These are phyloP conservation scores for Pteromalus puparum DNA, from an alignment of 1,140 invertebrate genomes.

Conservation along the genomic window DNA sequence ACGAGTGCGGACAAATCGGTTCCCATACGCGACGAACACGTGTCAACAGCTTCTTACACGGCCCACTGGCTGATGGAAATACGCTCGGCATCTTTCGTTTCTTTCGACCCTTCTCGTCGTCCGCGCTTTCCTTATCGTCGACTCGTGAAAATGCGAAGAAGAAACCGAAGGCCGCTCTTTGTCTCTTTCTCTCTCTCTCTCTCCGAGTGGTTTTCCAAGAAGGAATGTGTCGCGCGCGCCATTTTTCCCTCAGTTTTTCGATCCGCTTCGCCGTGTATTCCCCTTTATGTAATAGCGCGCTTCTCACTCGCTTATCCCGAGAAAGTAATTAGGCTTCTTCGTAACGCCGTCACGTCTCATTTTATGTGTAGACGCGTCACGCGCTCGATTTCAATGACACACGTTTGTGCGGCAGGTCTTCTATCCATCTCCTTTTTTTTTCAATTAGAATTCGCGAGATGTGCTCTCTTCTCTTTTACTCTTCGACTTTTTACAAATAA, in stretches of 20 bases:
- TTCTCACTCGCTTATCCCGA: neutral
- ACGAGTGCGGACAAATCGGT: neutral
- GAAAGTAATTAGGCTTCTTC: slow-evolving; percentile 5
- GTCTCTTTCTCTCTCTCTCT: slow-evolving; percentile 1
- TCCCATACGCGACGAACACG: neutral
- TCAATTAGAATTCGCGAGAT: no score
- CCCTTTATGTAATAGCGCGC: neutral
- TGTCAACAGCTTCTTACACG: neutral
- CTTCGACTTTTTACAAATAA: no score
- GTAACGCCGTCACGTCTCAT: neutral
- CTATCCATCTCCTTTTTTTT: no score
- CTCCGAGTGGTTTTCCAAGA: slow-evolving; percentile 28
- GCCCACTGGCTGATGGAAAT: neutral
- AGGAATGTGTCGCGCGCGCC: neutral
- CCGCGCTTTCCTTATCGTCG: slow-evolving; percentile 14
- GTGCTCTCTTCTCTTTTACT: no score
- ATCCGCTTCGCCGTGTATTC: neutral
- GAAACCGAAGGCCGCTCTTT: slow-evolving; percentile 41
- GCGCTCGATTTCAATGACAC: neutral
- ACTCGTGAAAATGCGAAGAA: slow-evolving; percentile 36
- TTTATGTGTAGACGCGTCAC: neutral
- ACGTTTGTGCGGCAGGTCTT: neutral
- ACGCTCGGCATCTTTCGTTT: no score
- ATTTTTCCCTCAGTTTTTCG: neutral
- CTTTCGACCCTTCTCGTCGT: neutral